phyloP scores from a whole-genome alignment of 2,113 vertebrate genomes.

The Rhodinocichla rosea region DNA sequence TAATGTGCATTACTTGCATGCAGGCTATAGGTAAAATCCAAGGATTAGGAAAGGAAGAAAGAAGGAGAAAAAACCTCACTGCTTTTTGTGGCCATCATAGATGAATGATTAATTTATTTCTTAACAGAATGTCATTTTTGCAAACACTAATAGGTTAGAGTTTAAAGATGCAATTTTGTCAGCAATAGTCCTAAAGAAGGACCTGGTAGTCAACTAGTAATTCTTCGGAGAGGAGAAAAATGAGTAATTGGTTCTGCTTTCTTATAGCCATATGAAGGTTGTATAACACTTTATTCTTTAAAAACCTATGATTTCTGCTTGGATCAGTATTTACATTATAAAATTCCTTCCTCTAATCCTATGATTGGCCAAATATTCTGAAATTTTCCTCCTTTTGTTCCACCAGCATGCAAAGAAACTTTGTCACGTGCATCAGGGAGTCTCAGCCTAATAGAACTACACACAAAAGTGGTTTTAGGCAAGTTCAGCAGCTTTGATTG shows the following conservation, averaged over 20 bases:
- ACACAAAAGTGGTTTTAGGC: background rate
- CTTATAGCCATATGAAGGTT: background rate
- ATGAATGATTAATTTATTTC: constrained; percentile 41
- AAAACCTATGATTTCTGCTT: background rate
- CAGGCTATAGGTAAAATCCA: constrained; percentile 84
- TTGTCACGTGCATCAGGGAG: background rate
- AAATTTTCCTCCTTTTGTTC: background rate
- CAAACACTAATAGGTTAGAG: background rate
- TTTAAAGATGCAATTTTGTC: background rate
- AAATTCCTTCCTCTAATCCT: background rate
- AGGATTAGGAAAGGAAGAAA: constrained; percentile 76
- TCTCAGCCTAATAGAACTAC: background rate
- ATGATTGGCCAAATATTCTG: background rate
- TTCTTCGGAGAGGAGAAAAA: background rate
- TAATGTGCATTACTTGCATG: constrained; percentile 87
- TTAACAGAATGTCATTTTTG: constrained; percentile 22
- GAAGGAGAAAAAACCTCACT: constrained; percentile 23
- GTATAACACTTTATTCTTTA: background rate
- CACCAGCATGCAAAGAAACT: background rate
- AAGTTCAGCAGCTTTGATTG: constrained; percentile 24
- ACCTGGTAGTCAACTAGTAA: background rate
- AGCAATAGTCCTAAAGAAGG: background rate
- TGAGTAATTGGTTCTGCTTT: background rate
- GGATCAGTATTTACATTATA: background rate
- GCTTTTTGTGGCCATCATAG: constrained; percentile 10